Conservation (phyloP, 2,113 vertebrate species). For the Hymenochirus boettgeri region DNA sequence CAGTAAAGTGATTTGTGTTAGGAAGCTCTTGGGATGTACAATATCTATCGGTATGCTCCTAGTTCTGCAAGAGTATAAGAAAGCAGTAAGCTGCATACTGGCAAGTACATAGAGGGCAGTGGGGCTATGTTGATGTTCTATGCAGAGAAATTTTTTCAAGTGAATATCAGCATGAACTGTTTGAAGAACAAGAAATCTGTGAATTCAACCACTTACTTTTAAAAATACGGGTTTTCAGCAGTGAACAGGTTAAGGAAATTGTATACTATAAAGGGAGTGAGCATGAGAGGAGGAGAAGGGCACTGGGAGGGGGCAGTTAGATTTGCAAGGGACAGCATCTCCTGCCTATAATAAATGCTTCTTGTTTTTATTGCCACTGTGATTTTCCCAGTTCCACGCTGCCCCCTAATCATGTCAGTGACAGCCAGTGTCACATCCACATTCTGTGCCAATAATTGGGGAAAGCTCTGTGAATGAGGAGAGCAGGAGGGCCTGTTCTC, state of each 20-base stretch:
- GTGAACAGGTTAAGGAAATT: conserved; percentile 27
- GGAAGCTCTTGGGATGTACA: no score
- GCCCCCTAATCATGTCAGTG: conserved; percentile 39
- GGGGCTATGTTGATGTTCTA: no score
- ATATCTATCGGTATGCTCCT: no score
- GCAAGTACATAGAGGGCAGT: no score
- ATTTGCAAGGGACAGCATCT: conserved; percentile 29
- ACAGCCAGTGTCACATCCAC: conserved; percentile 41
- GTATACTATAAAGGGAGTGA: conserved; percentile 6
- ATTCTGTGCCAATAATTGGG: conserved; percentile 40
- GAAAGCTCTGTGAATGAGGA: conserved; percentile 40
- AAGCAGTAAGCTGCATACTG: no score
- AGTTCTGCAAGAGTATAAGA: no score
- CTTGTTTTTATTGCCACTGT: conserved; percentile 43
- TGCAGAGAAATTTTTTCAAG: no score
- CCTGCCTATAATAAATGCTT: conserved; percentile 40
- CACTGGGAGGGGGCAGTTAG: conserved; percentile 18
- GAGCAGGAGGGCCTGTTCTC: conserved; percentile 37
- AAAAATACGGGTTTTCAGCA: conserved; percentile 6
- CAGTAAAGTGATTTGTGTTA: no score
- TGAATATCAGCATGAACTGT: no score
- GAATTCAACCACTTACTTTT: no score
- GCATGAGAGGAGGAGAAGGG: conserved; percentile 26
- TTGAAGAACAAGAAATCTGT: no score
- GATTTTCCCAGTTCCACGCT: conserved; percentile 44